Evolutionary conservation across 2,888 invertebrate genomes (phyloP).

Genomic region (Cenopis cana): DNA sequence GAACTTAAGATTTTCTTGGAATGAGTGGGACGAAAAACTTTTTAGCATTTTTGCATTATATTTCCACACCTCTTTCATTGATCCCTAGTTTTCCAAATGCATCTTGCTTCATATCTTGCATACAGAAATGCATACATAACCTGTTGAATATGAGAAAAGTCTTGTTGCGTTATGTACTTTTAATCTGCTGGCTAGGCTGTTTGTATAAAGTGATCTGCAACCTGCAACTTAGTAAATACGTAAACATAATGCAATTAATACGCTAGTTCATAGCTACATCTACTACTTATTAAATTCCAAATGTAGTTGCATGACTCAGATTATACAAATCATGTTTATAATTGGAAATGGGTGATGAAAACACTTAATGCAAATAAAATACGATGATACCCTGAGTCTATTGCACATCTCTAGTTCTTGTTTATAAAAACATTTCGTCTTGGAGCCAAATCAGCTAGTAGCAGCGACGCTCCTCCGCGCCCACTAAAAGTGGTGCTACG

Average conservation of each 20-base stretch:
- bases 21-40: slow-evolving; percentile 48
- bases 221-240: not conserved
- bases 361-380: not conserved
- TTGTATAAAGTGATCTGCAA: not conserved
- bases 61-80: not conserved
- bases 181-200: slow-evolving; percentile 5
- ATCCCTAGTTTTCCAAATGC: not conserved
- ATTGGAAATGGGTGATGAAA: not conserved
- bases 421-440: too few species aligned
- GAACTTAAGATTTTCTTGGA: slow-evolving; percentile 21
- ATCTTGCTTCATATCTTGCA: not conserved
- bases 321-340: not conserved
- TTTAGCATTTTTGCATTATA: slow-evolving; percentile 47
- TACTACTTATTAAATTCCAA: not conserved
- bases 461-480: not conserved
- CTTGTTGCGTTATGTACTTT: slow-evolving; percentile 10
- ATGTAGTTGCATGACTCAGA: not conserved
- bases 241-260: not conserved
- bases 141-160: slow-evolving; percentile 27
- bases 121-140: slow-evolving; percentile 9
- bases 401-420: too few species aligned
- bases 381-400: too few species aligned
- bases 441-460: not conserved
- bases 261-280: not conserved
- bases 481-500: not conserved